Conservation (phyloP, 2,797 vertebrate genomes). For the Peromyscus attwateri region DNA sequence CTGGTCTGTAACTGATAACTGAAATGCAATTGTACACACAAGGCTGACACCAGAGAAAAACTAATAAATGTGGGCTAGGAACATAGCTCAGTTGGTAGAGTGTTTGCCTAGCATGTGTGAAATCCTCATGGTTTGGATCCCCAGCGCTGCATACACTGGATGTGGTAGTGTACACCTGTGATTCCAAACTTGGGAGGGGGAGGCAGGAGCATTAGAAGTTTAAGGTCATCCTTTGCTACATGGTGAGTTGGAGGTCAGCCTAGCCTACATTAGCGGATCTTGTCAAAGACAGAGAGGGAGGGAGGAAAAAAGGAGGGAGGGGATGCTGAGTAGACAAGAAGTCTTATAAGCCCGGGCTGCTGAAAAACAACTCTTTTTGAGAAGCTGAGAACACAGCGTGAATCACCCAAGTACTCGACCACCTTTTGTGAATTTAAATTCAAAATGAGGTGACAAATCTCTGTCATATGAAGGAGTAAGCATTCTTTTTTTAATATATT, state of each 20-base stretch:
- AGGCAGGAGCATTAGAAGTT: background rate
- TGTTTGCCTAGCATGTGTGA: background rate
- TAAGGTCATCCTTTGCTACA: background rate
- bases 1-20: constrained; percentile 37
- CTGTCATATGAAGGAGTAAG: constrained; percentile 27
- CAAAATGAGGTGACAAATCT: constrained; percentile 55
- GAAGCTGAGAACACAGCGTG: background rate
- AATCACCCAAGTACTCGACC: background rate
- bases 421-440: constrained; percentile 55
- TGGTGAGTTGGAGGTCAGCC: background rate
- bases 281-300: background rate
- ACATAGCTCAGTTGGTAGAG: background rate
- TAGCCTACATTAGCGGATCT: background rate
- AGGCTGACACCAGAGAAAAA: constrained; percentile 16
- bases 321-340: background rate
- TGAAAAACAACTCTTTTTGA: constrained; percentile 50
- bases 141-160: background rate
- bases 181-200: background rate
- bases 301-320: background rate
- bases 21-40: background rate
- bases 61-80: background rate
- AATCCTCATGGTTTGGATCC: background rate
- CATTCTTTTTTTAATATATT: background rate
- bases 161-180: background rate
- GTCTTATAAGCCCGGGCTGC: background rate